Base-by-base conservation (phyloP, 2,888 invertebrate species). In the Chalcis sispes region DNA sequence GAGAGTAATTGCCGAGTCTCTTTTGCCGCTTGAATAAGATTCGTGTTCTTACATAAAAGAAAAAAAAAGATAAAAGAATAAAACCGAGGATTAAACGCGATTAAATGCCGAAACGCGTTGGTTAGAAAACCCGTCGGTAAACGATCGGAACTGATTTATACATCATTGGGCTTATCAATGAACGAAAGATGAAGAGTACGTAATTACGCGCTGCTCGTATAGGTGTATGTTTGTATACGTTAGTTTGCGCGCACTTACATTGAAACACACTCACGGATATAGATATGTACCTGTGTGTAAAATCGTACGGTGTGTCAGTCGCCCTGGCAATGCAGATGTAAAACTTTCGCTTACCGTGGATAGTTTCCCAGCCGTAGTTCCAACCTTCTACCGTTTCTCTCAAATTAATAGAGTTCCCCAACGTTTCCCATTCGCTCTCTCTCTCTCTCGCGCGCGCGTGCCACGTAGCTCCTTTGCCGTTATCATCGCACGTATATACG, bases 41-140 rank as follows among this genome's bases (percentile, higher is more conserved):
- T 0, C 27, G 23, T n/a, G 4, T 4, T 20, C 23, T 8, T 54
- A 54, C 15, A 27, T 27, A 25, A 20, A 8, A 13, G 13, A 3
- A 20, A n/a, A n/a, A 20, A 18, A 13, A 25, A 27, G 8, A 20
- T 23, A 23, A 2, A 32, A 5, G 1, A 8, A 36, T n/a, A 13
- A n/a, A 32, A 8, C n/a, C n/a, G n/a, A n/a, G n/a, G n/a, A n/a
- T n/a, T 70, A 71, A 71, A 52, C 40, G 71, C 62, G 71, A 71
- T 71, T 71, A 71, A 71, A 61, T 42, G 62, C 36, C 48, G 61
- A 62, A n/a, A 27, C 66, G 54, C 66, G 54, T 23, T 8, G 13
- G 66, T 10, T n/a, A 15, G 27, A 20, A 2, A 25, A 10, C n/a
- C 7, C 59, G 3, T n/a, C n/a, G n/a, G n/a, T n/a, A n/a, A n/a